phyloP scores from a whole-genome alignment of 2,113 vertebrate species.

The Campylomormyrus numenius region DNA sequence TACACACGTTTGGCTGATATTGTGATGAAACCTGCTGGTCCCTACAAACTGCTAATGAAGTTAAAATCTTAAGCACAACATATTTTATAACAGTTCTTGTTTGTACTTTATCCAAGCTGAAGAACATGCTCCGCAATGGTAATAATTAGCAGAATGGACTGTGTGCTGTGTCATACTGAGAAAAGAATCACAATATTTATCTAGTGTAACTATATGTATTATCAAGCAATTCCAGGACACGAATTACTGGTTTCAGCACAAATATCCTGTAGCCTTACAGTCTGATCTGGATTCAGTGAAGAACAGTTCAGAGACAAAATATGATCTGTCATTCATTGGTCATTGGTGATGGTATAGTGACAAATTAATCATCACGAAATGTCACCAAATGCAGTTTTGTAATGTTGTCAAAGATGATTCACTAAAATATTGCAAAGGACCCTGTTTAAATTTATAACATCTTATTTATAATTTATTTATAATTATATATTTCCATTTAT shows the following conservation, averaged over 20 bases:
- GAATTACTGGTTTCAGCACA: neutral
- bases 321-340: neutral
- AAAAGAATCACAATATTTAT: neutral
- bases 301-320: neutral
- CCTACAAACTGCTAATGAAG: neutral
- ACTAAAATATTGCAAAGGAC: neutral
- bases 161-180: neutral
- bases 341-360: neutral
- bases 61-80: neutral
- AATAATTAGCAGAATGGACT: neutral
- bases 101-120: neutral
- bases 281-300: neutral
- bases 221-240: neutral
- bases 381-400: neutral
- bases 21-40: neutral
- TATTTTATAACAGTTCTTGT: neutral
- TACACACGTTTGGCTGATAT: neutral
- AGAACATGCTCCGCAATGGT: neutral
- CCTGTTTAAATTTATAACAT: neutral
- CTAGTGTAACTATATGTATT: neutral
- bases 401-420: neutral
- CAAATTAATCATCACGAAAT: neutral
- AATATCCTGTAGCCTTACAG: neutral
- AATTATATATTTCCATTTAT: neutral
- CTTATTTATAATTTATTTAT: neutral